A percentile compares a stretch with the other conserved stretches of the same genome.
phyloP scores from a whole-genome alignment of 2,888 invertebrate species.

The Cheilosia vulpina region DNA sequence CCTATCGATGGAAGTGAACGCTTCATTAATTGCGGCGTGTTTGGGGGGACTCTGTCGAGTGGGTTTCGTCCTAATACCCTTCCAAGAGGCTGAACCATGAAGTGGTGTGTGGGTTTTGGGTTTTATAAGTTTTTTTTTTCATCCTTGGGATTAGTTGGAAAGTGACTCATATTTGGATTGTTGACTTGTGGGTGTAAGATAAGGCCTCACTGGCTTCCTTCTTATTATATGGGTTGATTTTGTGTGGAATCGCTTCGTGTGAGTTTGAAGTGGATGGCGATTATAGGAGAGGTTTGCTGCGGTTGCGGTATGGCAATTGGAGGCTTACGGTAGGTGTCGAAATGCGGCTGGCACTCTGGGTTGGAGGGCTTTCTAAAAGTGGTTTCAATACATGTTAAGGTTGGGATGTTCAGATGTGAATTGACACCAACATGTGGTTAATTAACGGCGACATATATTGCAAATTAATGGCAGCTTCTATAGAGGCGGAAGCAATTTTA shows the following conservation, averaged over 20 bases:
- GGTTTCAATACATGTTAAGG: too few relatives aligned
- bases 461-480: too few relatives aligned
- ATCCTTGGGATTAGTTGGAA: conserved; percentile 22
- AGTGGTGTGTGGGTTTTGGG: conserved; percentile 21
- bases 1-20: conserved; percentile 27
- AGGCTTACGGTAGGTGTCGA: too few relatives aligned
- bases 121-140: conserved; percentile 30
- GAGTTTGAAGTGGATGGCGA: conserved; percentile 35
- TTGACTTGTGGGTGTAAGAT: not conserved
- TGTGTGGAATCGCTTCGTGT: conserved; percentile 47
- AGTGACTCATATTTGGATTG: not conserved
- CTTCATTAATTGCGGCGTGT: conserved; percentile 50
- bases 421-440: too few relatives aligned
- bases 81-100: not conserved
- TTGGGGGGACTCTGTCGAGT: conserved; percentile 33
- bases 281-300: conserved; percentile 11
- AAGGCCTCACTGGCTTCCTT: conserved; percentile 14
- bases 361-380: too few relatives aligned
- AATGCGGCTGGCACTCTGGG: not conserved
- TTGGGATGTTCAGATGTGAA: too few relatives aligned
- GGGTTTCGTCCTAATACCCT: conserved; percentile 28
- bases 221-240: conserved; percentile 26
- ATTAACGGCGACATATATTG: too few relatives aligned
- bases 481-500: too few relatives aligned
- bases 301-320: not conserved